Conservation (phyloP, 2,888 invertebrate genomes). For the Leucophenga maculata region DNA sequence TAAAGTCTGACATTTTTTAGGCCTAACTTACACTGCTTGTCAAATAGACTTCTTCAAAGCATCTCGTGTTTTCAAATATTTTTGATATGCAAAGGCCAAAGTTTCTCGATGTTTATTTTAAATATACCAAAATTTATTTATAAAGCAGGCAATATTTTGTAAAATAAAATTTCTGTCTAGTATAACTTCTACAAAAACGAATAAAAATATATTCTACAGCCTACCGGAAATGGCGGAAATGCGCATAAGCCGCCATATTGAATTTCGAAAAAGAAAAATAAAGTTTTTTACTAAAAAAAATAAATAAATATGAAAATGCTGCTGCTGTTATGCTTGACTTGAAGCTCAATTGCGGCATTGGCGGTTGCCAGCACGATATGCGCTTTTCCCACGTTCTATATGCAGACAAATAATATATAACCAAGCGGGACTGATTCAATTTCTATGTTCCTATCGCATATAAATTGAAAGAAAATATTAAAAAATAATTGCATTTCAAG, state of each 20-base stretch:
- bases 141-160: not conserved
- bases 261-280: not conserved
- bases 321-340: too few relatives aligned
- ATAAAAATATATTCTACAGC: not conserved
- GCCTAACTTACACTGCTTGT: too few relatives aligned
- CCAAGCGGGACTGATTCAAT: not conserved
- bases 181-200: not conserved
- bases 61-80: too few relatives aligned
- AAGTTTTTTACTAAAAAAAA: too few relatives aligned
- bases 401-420: too few relatives aligned
- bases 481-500: constrained; percentile 16
- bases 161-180: not conserved
- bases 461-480: constrained; percentile 19
- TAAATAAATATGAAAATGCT: too few relatives aligned
- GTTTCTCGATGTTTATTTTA: too few relatives aligned
- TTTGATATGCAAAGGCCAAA: too few relatives aligned
- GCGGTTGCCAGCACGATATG: not conserved
- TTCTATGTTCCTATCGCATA: not conserved
- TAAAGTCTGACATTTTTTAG: too few relatives aligned
- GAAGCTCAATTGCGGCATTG: not conserved
- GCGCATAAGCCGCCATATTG: not conserved
- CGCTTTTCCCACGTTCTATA: too few relatives aligned
- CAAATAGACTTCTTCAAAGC: too few relatives aligned
- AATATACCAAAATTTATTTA: too few relatives aligned
- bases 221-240: constrained; percentile 5